Evolutionary conservation across 1,140 invertebrate species (phyloP).

Genomic region (Pseudobourletiella spinata): DNA sequence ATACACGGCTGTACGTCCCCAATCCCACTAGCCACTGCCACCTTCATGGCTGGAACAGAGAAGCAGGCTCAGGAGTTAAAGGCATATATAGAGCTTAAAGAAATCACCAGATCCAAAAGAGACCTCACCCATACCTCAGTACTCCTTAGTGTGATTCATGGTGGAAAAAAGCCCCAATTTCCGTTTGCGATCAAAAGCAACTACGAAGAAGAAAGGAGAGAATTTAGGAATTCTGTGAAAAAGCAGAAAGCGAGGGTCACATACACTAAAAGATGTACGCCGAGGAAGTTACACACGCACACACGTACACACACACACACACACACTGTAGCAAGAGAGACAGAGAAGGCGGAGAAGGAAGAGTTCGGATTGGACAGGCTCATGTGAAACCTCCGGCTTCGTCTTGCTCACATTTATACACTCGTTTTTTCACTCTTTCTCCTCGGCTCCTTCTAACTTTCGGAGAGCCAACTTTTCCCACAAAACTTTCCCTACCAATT

Average conservation of each 20-base stretch:
- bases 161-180: constrained; percentile 6
- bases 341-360: not conserved
- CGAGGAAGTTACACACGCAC: too few relatives aligned
- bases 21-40: too few relatives aligned
- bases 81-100: too few relatives aligned
- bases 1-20: too few relatives aligned
- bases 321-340: not conserved
- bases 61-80: too few relatives aligned
- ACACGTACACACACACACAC: too few relatives aligned
- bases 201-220: constrained; percentile 1
- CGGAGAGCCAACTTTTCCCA: not conserved
- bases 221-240: constrained; percentile 1
- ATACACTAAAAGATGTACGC: too few relatives aligned
- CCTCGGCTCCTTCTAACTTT: not conserved
- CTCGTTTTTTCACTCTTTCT: not conserved
- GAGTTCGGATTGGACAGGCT: not conserved
- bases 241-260: too few relatives aligned
- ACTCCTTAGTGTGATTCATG: not conserved
- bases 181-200: not conserved
- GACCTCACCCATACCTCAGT: too few relatives aligned
- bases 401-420: not conserved
- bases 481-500: constrained; percentile 2
- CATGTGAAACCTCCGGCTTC: not conserved
- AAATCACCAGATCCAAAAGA: too few relatives aligned
- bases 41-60: too few relatives aligned